Base-by-base conservation (phyloP, 2,888 invertebrate species). In the Panorpa germanica region DNA sequence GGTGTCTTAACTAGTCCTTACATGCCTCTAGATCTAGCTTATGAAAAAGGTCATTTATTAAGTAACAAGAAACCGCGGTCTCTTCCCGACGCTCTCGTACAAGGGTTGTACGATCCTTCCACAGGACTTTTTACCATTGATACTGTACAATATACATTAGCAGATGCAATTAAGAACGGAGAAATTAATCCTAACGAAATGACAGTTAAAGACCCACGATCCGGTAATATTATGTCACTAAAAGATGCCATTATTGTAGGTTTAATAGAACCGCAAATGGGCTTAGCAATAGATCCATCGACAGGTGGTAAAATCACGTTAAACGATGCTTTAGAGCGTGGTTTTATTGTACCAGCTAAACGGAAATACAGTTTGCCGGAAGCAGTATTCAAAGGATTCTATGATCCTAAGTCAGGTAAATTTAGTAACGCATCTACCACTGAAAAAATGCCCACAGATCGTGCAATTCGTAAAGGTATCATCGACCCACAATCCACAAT, bases 351-450 rank as follows among this genome's bases (percentile, higher is more conserved):
- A 5, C 78, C 82, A 6, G 74, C 81, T 22, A 80, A 82, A 48
- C 70, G 75, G 30, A 80, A 77, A 49, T 70, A 83, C 38, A 81
- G 81, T 35, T 59, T 88, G 16, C 80, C 82, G 1, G 85, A 86
- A 55, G 88, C 88, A 3, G 75, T 90, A n/a, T 78, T 78, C 44
- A 77, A 81, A 53, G 86, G 86, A n/a, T 69, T 81, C 37, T 88
- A 86, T 45, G 83, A 91, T 57, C 75, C 80, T 0, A 66, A 70
- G 42, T 73, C 77, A 19, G 86, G 88, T 26, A 71, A 77, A 45
- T 80, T 85, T 45, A 73, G 73, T 20, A 77, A 78, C 48, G 74
- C 81, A 3, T 65, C 70, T 43, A 76, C 73, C n/a, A 71, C 73
- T 41, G 78, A 80, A 49, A 73, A 76, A 47, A 53, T 86, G 36